Evolutionary conservation across 2,888 invertebrate species (phyloP).

Genomic region (Sericinus montela): DNA sequence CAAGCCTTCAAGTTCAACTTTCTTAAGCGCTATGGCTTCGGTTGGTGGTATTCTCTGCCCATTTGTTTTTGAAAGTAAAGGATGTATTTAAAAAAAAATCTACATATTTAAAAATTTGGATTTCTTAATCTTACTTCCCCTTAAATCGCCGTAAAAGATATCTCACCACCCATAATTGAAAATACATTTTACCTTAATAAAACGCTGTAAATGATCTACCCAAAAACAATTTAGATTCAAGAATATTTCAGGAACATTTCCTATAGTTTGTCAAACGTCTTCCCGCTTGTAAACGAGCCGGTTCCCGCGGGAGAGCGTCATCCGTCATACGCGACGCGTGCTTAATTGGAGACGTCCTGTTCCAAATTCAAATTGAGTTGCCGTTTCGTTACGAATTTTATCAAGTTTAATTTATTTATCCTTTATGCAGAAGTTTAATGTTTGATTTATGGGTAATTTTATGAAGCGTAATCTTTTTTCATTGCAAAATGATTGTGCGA

Average conservation of each 20-base stretch:
- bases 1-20: too few species aligned
- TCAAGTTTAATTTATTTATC: not conserved
- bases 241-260: slow-evolving; percentile 9
- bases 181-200: too few species aligned
- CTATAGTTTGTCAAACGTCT: slow-evolving; percentile 7
- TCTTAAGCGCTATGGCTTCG: too few species aligned
- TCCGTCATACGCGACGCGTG: slow-evolving; percentile 57
- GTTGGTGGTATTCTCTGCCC: too few species aligned
- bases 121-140: too few species aligned
- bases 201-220: not conserved
- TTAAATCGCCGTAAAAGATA: too few species aligned
- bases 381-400: slow-evolving; percentile 26
- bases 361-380: slow-evolving; percentile 53
- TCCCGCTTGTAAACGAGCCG: slow-evolving; percentile 22
- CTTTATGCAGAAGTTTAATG: not conserved
- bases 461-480: too few species aligned
- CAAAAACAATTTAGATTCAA: not conserved
- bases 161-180: too few species aligned
- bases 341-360: slow-evolving; percentile 59
- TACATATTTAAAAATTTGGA: too few species aligned
- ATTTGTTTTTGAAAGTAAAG: too few species aligned
- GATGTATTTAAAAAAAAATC: too few species aligned
- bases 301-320: slow-evolving; percentile 41
- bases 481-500: too few species aligned
- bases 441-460: not conserved